phyloP scores from a whole-genome alignment of 1,140 invertebrate species.

The Hycleus phaleratus region DNA sequence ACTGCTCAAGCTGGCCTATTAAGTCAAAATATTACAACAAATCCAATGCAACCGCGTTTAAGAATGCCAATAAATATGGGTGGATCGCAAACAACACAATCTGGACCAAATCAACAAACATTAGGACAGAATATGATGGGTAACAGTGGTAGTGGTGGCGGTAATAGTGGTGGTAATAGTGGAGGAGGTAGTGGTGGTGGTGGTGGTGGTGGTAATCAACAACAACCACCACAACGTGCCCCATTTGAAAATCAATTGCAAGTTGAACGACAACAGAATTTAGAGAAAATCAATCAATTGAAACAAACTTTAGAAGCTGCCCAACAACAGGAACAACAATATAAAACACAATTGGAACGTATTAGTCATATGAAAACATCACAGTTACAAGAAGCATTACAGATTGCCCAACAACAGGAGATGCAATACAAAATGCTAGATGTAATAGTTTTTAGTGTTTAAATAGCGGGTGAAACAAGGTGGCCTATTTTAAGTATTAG shows the following conservation, averaged over 20 bases:
- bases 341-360: constrained; percentile 64
- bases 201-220: not conserved
- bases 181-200: too few species aligned
- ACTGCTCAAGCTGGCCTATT: constrained; percentile 25
- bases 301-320: constrained; percentile 66
- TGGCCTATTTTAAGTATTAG: not conserved
- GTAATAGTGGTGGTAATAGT: too few species aligned
- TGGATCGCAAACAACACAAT: constrained; percentile 29
- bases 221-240: constrained; percentile 39
- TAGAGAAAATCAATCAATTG: constrained; percentile 57
- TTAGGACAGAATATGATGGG: constrained; percentile 42
- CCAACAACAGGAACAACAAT: constrained; percentile 66
- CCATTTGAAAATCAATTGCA: constrained; percentile 49
- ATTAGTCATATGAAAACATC: constrained; percentile 55
- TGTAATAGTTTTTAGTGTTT: constrained; percentile 40
- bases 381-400: constrained; percentile 62
- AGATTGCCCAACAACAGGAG: constrained; percentile 70
- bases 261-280: constrained; percentile 59
- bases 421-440: constrained; percentile 66
- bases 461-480: not conserved
- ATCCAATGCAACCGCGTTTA: constrained; percentile 11
- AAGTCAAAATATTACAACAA: constrained; percentile 27
- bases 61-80: not conserved
- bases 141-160: not conserved
- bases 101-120: constrained; percentile 37